Evolutionary conservation across 1,140 invertebrate species (phyloP).

Genomic region (Zaprionus capensis): DNA sequence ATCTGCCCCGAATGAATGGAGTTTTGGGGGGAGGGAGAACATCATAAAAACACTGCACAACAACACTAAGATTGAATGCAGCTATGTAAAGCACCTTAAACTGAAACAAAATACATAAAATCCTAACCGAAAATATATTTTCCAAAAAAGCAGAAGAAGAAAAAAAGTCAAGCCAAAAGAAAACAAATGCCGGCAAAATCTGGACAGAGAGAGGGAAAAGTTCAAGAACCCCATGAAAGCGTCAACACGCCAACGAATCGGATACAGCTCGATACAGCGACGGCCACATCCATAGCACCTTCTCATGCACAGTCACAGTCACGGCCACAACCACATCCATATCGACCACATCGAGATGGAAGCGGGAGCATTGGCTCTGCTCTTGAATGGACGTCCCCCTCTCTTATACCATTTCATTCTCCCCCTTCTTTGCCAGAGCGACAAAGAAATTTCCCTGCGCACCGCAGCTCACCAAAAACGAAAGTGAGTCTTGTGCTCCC

Average conservation of each 20-base stretch:
- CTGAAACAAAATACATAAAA: constrained; percentile 46
- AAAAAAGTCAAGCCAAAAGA: constrained; percentile 27
- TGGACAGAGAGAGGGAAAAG: constrained; percentile 45
- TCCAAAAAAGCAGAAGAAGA: neutral
- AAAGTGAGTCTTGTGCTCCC: constrained; percentile 55
- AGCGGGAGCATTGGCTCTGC: constrained; percentile 52
- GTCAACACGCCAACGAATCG: constrained; percentile 45
- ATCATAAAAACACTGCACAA: constrained; percentile 11
- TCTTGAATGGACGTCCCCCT: constrained; percentile 41
- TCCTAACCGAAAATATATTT: constrained; percentile 36
- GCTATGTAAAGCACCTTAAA: constrained; percentile 22
- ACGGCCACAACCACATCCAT: constrained; percentile 22
- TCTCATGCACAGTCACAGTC: neutral
- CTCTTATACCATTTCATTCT: neutral
- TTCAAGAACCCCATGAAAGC: constrained; percentile 77
- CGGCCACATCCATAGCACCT: constrained; percentile 3
- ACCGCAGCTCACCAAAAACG: constrained; percentile 44
- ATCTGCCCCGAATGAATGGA: neutral
- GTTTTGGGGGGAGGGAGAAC: too few species aligned
- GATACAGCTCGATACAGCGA: constrained; percentile 38
- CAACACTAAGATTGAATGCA: constrained; percentile 15
- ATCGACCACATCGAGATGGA: constrained; percentile 6
- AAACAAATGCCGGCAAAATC: constrained; percentile 54
- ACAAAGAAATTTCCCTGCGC: constrained; percentile 40
- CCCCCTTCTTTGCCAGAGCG: neutral